phyloP scores from a whole-genome alignment of 2,113 vertebrate species.

The Anthoscopus minutus region DNA sequence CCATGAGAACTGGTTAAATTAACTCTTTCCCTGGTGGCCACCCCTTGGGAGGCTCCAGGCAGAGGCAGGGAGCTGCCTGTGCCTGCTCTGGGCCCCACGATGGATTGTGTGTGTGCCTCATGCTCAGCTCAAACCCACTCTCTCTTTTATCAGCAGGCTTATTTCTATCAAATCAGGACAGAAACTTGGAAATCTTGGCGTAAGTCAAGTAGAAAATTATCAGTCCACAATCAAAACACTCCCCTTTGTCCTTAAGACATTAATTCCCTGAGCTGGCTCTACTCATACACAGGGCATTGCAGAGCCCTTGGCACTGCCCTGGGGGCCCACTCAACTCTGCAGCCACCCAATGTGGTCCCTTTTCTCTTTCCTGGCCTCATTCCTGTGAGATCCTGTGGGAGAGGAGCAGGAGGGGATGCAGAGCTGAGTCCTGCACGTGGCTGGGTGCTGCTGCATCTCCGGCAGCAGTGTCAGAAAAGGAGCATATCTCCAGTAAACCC shows the following conservation, averaged over 20 bases:
- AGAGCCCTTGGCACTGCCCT: neutral
- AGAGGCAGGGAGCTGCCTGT: neutral
- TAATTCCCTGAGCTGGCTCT: neutral
- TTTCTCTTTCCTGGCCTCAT: neutral
- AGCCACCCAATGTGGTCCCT: neutral
- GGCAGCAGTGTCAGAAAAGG: neutral
- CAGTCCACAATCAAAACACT: neutral
- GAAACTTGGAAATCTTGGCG: neutral
- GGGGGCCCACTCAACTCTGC: neutral
- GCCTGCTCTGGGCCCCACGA: accelerated
- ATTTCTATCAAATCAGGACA: neutral
- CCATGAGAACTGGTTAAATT: slow-evolving; percentile 1
- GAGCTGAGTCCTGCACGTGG: accelerated
- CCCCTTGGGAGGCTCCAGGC: neutral
- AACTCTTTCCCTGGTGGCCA: slow-evolving; percentile 4
- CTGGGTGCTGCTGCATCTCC: neutral
- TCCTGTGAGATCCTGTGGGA: neutral
- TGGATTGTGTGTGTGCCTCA: accelerated
- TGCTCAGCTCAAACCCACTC: neutral
- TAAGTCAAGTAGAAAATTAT: neutral
- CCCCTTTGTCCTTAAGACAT: neutral
- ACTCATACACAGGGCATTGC: accelerated
- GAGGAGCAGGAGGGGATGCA: neutral
- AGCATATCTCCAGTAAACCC: neutral
- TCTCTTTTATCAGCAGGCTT: neutral